These are phyloP conservation scores for Bombycilla garrulus DNA, from an alignment of 2,113 vertebrate species.

Conservation along the genomic window DNA sequence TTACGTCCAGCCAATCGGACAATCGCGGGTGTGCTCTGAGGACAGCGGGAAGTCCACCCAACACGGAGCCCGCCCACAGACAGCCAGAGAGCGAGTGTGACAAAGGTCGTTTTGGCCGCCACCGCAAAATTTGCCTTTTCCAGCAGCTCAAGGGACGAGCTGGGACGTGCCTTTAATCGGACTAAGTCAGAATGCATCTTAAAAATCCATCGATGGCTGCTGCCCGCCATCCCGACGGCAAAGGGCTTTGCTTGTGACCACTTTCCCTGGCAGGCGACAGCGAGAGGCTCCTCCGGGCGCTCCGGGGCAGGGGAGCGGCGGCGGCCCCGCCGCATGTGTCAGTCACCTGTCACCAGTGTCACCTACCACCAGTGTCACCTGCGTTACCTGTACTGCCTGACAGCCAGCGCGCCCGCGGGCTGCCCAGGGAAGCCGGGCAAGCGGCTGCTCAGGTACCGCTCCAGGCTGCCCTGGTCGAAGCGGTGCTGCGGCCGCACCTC, in stretches of 20 bases:
- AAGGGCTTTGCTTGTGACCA: not conserved
- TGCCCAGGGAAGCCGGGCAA: constrained; percentile 66
- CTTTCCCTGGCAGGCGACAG: rapidly evolving
- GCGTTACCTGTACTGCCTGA: constrained; percentile 83
- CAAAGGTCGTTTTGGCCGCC: not conserved
- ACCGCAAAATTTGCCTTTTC: not conserved
- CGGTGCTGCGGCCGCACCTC: constrained; percentile 78
- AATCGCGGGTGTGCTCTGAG: rapidly evolving
- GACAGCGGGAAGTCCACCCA: rapidly evolving
- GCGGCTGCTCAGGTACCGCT: constrained; percentile 73
- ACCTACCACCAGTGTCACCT: not conserved
- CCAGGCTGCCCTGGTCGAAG: constrained; percentile 74
- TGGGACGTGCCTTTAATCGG: not conserved
- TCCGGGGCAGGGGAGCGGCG: not conserved
- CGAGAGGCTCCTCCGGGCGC: not conserved
- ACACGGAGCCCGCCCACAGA: not conserved
- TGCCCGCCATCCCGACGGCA: not conserved
- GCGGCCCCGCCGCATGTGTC: not conserved
- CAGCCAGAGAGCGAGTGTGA: rapidly evolving
- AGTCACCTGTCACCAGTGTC: not conserved
- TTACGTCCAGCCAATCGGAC: rapidly evolving
- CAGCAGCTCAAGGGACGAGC: not conserved
- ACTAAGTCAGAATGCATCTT: too few species aligned
- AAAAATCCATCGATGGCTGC: not conserved
- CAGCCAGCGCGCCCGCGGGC: constrained; percentile 27